Evolutionary conservation across 2,888 invertebrate genomes (phyloP).

Genomic region (Drosophila mulleri): DNA sequence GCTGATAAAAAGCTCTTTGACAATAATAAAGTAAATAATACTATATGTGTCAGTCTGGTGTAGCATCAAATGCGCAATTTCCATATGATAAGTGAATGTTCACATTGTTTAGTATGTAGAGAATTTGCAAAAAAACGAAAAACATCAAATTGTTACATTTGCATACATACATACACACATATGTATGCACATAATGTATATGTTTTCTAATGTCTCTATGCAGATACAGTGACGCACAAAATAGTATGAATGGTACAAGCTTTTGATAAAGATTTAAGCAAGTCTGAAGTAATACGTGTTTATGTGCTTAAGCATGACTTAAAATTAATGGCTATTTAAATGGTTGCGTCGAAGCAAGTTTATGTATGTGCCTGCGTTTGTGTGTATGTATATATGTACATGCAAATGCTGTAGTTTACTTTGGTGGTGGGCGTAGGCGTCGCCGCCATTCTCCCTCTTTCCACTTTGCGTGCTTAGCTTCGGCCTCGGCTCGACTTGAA

Average conservation of each 20-base stretch:
- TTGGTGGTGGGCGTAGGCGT: slow-evolving; percentile 67
- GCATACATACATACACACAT: not conserved
- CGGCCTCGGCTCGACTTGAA: slow-evolving; percentile 55
- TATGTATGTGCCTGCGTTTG: slow-evolving; percentile 4
- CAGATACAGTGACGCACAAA: slow-evolving; percentile 21
- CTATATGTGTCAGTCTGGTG: slow-evolving; percentile 30
- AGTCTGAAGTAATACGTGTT: slow-evolving; percentile 6
- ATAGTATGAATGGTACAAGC: slow-evolving; percentile 6
- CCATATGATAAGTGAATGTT: slow-evolving; percentile 22
- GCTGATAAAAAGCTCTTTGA: slow-evolving; percentile 65
- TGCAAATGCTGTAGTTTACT: slow-evolving; percentile 61
- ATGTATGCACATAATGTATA: slow-evolving; percentile 12
- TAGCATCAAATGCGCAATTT: slow-evolving; percentile 64
- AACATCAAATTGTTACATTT: slow-evolving; percentile 8
- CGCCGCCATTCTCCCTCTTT: slow-evolving; percentile 49
- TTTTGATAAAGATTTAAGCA: slow-evolving; percentile 8
- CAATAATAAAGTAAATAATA: slow-evolving; percentile 68
- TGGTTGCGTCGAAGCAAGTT: slow-evolving; percentile 4
- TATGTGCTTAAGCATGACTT: not conserved
- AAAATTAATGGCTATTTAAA: slow-evolving; percentile 6
- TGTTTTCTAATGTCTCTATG: slow-evolving; percentile 21
- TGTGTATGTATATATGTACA: slow-evolving; percentile 30
- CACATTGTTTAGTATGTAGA: slow-evolving; percentile 10
- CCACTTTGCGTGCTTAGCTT: slow-evolving; percentile 52
- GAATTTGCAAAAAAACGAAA: slow-evolving; percentile 5